Evolutionary conservation across 2,888 invertebrate species (phyloP), one percentile per base, ranked within the genome.

Genomic region (Cephus pygmeus): DNA sequence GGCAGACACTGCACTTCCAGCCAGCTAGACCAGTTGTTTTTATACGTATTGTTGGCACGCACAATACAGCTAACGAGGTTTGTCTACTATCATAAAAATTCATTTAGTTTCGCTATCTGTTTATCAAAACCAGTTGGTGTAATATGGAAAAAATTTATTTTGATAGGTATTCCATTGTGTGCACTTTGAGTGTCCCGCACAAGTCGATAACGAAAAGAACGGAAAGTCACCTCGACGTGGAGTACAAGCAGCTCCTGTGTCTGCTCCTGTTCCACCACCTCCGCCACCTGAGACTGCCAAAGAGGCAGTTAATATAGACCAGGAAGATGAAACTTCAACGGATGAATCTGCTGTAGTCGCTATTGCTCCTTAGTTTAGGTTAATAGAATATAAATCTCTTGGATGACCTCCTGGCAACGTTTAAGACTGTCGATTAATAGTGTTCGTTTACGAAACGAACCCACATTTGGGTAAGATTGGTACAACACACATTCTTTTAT

Each of bases 51-150:
- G 96, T 98, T 76, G 99, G 99, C 81, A 99, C 98, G 0, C 96
- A 96, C 87, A 99, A 99, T 92, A 98, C 99, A 23, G 99, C 98
- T 0, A 99, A 99, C 92, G 98, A 98, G 95, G 98, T 96, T 91
- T 87, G 83, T 83, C 79, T 56, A 69, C n/a, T 75, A 12, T 68
- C 23, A 73, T 12, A 75, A 11, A n/a, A 75, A 73, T 78, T 40
- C 31, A 35, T 73, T 76, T 73, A 74, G 12, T 79, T 71, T 34
- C 75, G 40, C 76, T 12, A 40, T 40, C 40, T 4, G n/a, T 33
- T 15, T 15, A 56, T 56, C 9, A 56, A 56, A 56, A 56, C 2
- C 15, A 15, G 11, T 71, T 33, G 33, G 12, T 33, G 3, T 31
- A 31, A 71, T 71, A 36, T 4, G 15, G 23, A 36, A 75, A 75